Percentiles rank a stretch among this genome's conserved stretches.
Conservation (phyloP, 2,888 invertebrate species). For the Papilio elwesi region DNA sequence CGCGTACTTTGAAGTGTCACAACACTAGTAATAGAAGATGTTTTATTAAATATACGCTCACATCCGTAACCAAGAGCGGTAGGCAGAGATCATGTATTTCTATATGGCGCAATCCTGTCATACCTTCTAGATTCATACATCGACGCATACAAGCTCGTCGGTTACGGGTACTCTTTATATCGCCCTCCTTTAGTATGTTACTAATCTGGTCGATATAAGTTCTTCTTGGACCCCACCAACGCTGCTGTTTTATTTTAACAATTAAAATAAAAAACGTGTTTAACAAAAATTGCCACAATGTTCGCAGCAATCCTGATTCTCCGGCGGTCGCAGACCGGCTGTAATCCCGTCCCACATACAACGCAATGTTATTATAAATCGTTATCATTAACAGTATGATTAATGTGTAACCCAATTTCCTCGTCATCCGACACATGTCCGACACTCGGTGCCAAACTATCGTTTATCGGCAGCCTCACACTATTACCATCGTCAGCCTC, state of each 20-base stretch:
- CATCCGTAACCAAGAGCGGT: too few relatives aligned
- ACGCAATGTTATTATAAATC: constrained; percentile 48
- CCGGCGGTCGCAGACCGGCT: background rate
- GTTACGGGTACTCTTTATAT: too few relatives aligned
- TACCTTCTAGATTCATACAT: too few relatives aligned
- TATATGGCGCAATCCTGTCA: too few relatives aligned
- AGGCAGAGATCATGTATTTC: too few relatives aligned
- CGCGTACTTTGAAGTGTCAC: too few relatives aligned
- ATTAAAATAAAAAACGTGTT: background rate
- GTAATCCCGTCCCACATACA: constrained; percentile 2
- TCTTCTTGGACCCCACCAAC: too few relatives aligned
- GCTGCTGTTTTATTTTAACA: background rate
- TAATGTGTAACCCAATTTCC: constrained; percentile 56
- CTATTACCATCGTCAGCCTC: constrained; percentile 41
- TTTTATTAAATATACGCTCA: too few relatives aligned
- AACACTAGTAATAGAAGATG: too few relatives aligned
- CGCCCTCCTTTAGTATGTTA: too few relatives aligned
- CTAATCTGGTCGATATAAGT: too few relatives aligned
- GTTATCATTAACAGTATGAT: constrained; percentile 56
- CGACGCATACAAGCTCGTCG: too few relatives aligned
- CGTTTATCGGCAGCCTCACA: constrained; percentile 42
- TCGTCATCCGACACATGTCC: constrained; percentile 47
- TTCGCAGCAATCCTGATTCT: background rate
- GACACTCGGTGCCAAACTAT: constrained; percentile 51
- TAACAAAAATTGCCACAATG: background rate